These are phyloP conservation scores for Xerus inauris DNA, from an alignment of 2,113 vertebrate species.

Conservation along the genomic window DNA sequence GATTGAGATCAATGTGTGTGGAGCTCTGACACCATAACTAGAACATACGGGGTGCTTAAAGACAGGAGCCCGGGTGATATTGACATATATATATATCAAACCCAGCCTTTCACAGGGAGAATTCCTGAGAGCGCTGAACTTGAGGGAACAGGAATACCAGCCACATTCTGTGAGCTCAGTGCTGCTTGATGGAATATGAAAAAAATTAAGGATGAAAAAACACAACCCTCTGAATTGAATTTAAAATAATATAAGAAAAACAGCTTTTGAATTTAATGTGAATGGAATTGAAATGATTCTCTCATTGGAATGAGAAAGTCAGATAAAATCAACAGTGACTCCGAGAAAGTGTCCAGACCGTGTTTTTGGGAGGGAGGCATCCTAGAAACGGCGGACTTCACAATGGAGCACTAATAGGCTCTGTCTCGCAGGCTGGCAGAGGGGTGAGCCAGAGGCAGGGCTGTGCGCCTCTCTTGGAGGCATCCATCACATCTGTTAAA, in stretches of 20 bases:
- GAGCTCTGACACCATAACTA: not conserved
- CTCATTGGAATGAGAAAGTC: constrained; percentile 67
- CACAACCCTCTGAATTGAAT: constrained; percentile 70
- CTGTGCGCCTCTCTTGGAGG: accelerated
- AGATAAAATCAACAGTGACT: constrained; percentile 72
- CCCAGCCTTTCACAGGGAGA: not conserved
- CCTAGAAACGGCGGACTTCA: not conserved
- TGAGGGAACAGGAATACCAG: constrained; percentile 5
- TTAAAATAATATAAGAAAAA: constrained; percentile 71
- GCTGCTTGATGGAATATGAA: constrained; percentile 68
- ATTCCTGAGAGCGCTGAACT: constrained; percentile 12
- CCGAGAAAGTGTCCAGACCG: constrained; percentile 61
- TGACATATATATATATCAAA: too few species aligned
- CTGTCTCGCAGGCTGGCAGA: not conserved
- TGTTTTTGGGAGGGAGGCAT: constrained; percentile 33
- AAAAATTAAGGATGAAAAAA: constrained; percentile 69
- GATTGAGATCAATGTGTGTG: not conserved
- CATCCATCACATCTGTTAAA: not conserved
- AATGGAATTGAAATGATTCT: constrained; percentile 67
- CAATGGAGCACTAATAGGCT: not conserved
- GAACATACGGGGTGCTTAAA: not conserved
- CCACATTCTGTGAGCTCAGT: constrained; percentile 58
- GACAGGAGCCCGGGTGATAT: constrained; percentile 30
- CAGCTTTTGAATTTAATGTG: constrained; percentile 73
- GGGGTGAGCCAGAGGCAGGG: not conserved